Conservation (phyloP, 2,797 vertebrate genomes). For the Ptychobarbus kaznakovi region DNA sequence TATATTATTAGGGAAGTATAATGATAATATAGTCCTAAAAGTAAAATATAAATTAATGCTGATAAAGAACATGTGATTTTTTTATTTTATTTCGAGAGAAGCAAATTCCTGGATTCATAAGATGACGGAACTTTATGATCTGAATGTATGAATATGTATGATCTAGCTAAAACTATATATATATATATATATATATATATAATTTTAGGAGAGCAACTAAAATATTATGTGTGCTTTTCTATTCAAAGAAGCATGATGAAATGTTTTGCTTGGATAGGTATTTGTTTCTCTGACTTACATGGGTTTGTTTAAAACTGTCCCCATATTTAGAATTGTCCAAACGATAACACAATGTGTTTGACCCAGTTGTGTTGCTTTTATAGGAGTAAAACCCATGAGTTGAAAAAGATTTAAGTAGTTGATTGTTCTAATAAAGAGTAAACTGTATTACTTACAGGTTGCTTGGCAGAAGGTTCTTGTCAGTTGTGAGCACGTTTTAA, state of each 20-base stretch:
- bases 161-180: too few relatives aligned
- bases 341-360: conserved; percentile 4
- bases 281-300: not conserved
- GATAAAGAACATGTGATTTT: too few relatives aligned
- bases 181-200: too few relatives aligned
- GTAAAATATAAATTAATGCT: not conserved
- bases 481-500: conserved; percentile 20
- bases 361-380: not conserved
- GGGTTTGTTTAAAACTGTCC: not conserved
- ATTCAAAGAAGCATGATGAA: not conserved
- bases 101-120: too few relatives aligned
- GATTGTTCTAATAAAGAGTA: conserved; percentile 2
- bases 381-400: not conserved
- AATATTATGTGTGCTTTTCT: not conserved
- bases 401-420: not conserved
- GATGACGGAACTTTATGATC: too few relatives aligned
- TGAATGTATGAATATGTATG: too few relatives aligned
- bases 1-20: not conserved
- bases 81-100: too few relatives aligned
- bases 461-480: not conserved
- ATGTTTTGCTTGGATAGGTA: not conserved
- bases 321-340: not conserved
- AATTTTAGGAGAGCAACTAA: not conserved
- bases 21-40: not conserved
- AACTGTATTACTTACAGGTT: not conserved